Base-by-base conservation (phyloP, 2,113 vertebrate species). In the Eonycteris spelaea region DNA sequence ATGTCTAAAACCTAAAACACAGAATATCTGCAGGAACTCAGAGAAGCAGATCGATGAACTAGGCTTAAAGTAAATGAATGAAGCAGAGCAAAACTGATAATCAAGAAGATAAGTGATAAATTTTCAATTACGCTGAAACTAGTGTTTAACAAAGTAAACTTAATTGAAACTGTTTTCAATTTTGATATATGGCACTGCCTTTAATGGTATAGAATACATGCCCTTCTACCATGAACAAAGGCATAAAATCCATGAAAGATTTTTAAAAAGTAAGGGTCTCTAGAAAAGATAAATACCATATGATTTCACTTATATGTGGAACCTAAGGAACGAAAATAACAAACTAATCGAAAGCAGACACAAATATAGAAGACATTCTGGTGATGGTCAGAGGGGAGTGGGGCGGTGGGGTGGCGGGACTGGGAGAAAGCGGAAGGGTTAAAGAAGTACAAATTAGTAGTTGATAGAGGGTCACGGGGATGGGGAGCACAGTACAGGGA, bases 81-180 rank as follows among this genome's bases (percentile, higher is more conserved):
- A 90, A 30, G 53, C 30, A 90, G 19, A 84, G 26, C 61, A 78
- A 95, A 95, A 94, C 13, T 73, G 3, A 35, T 61, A 53, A 92
- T 85, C n/a, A 93, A 33, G 26, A 88, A 70, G 28, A 67, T 73
- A 90, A 91, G 28, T 19, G 65, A 61, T 12, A 91, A 70, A 53
- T 86, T 75, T 94, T 90, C 16, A 87, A 85, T 65, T 67, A 95
- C 40, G 30, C 70, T 77, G 33, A 78, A 92, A 85, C 6, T 38
- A 8, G 33, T 82, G 6, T 75, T 90, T 88, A 93, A 96, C 24
- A 94, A 94, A 90, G n/a, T 67, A 51, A 96, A 78, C 40, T 96
- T 40, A 95, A 68, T 43, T 13, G 87, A 71, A 79, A 87, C n/a
- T 88, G 77, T 38, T 96, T 94, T 35, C 19, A 88, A 59, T 82